Conservation (phyloP, 2,113 vertebrate species). For the Ondatra zibethicus region DNA sequence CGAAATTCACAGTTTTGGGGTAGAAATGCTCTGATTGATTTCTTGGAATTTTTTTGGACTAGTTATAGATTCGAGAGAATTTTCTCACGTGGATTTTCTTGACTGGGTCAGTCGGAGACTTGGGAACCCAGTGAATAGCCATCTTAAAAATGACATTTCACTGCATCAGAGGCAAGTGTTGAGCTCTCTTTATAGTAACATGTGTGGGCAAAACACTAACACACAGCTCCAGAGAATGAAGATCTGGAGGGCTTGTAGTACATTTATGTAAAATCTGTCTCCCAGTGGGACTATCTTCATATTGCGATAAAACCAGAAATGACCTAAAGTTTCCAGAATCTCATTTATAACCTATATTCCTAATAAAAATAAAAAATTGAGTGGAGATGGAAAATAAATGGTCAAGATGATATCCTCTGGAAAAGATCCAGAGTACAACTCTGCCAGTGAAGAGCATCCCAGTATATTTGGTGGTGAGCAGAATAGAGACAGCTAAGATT, state of each 20-base stretch:
- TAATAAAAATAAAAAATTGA: neutral
- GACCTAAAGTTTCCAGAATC: neutral
- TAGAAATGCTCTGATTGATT: neutral
- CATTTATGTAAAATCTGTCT: neutral
- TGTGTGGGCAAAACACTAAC: neutral
- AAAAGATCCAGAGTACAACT: neutral
- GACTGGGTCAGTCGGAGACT: neutral
- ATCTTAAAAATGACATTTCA: neutral
- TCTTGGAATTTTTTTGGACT: neutral
- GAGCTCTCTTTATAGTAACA: neutral
- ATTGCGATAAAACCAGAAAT: neutral
- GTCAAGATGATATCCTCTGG: neutral
- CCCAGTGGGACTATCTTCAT: neutral
- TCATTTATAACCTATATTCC: neutral
- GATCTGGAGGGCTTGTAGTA: neutral
- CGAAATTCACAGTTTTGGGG: neutral
- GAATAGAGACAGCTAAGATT: neutral
- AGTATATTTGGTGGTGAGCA: neutral
- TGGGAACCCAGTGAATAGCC: neutral
- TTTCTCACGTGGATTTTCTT: constrained; percentile 17
- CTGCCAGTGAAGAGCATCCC: neutral
- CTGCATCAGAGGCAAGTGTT: neutral
- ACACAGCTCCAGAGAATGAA: neutral
- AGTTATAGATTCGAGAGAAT: constrained; percentile 24
- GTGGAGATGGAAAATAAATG: neutral